phyloP scores from a whole-genome alignment of 2,888 invertebrate genomes.

The Pachymerium ferrugineum region DNA sequence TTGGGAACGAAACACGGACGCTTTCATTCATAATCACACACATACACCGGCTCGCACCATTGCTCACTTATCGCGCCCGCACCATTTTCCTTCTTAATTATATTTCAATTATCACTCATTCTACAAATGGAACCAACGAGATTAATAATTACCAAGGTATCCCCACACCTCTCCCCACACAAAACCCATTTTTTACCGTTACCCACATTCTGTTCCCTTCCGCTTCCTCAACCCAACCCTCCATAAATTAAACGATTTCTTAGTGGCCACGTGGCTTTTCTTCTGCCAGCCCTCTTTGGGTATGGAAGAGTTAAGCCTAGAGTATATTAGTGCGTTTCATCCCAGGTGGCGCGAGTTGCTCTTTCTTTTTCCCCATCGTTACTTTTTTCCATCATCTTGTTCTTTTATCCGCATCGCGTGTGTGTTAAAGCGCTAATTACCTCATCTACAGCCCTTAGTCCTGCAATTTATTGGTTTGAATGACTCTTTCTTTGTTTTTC shows the following conservation, averaged over 20 bases:
- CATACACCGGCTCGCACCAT: slow-evolving; percentile 22
- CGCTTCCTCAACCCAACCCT: neutral
- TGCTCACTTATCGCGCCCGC: slow-evolving; percentile 20
- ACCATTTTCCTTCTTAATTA: slow-evolving; percentile 27
- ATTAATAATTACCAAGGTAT: slow-evolving; percentile 1
- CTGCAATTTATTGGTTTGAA: slow-evolving; percentile 15
- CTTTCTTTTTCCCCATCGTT: neutral
- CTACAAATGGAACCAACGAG: slow-evolving; percentile 17
- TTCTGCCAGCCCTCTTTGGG: slow-evolving; percentile 2
- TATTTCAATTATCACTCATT: slow-evolving; percentile 27
- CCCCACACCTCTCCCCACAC: neutral
- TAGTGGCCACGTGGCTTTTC: slow-evolving; percentile 19
- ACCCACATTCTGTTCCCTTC: neutral
- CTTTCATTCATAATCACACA: slow-evolving; percentile 23
- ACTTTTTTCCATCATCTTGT: slow-evolving; percentile 11
- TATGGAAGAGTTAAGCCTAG: neutral
- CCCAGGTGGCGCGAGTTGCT: neutral
- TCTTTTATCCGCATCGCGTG: slow-evolving; percentile 27
- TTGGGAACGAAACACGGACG: slow-evolving; percentile 19
- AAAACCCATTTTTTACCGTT: neutral
- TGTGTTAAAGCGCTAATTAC: slow-evolving; percentile 27
- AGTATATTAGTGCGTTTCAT: slow-evolving; percentile 15
- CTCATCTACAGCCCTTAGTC: slow-evolving; percentile 27
- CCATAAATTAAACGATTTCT: slow-evolving; percentile 4
- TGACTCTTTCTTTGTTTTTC: slow-evolving; percentile 10